Conservation (phyloP, 2,888 invertebrate genomes). For the Adelognathus sp. region DNA sequence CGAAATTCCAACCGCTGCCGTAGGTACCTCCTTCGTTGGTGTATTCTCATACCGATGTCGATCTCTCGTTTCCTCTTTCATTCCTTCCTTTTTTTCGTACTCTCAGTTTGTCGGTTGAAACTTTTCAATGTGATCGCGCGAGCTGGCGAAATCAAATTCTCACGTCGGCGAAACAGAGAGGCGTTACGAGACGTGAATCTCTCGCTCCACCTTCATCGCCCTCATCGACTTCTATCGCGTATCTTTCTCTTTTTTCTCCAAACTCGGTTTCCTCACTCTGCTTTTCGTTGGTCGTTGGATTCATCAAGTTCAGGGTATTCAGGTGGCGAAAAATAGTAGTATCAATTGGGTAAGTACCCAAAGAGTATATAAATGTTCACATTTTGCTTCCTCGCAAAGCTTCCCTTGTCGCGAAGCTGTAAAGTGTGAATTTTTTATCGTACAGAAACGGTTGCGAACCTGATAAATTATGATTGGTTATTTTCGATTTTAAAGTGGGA, state of each 20-base stretch:
- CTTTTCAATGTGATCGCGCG: not conserved
- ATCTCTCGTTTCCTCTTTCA: not conserved
- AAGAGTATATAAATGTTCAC: no score
- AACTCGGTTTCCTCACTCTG: no score
- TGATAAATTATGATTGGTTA: no score
- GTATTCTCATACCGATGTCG: constrained; percentile 9
- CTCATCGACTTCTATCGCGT: not conserved
- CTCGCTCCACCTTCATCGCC: not conserved
- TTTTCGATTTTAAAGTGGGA: no score
- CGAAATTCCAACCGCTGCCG: constrained; percentile 26
- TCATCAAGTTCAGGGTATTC: no score
- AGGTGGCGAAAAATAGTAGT: no score
- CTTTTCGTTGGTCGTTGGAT: no score
- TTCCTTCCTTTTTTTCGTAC: not conserved
- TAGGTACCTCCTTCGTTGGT: not conserved
- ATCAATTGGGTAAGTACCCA: no score
- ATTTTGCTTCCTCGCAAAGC: no score
- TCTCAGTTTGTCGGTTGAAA: not conserved
- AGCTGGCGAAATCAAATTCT: constrained; percentile 23
- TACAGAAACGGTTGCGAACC: no score
- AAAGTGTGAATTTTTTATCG: no score
- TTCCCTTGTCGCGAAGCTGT: no score
- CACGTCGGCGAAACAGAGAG: constrained; percentile 12
- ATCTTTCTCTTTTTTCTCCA: not conserved
- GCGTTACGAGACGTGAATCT: constrained; percentile 1